A percentile compares a stretch with the other conserved stretches of the same genome.
Conservation (phyloP, 64 coral and sea anemone genomes). For the Exaiptasia diaphana region DNA sequence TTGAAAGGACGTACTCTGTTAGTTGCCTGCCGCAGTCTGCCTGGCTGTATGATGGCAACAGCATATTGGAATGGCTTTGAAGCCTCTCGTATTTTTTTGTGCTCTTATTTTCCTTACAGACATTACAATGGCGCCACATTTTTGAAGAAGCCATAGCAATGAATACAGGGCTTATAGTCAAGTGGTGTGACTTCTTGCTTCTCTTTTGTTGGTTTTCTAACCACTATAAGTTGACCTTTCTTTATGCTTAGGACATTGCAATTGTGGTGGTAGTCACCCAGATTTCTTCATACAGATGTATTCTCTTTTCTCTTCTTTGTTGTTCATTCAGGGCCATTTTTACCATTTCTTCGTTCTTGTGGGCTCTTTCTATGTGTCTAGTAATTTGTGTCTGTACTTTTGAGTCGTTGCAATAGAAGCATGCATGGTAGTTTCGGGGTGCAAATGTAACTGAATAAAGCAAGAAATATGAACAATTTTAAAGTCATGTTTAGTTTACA, state of each 20-base stretch:
- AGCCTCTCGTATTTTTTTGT: neutral
- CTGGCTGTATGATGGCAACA: neutral
- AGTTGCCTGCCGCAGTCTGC: neutral
- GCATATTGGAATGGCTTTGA: neutral
- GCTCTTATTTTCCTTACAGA: neutral
- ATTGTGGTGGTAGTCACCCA: constrained; percentile 64
- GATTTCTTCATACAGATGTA: neutral
- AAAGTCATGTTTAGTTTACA: no score
- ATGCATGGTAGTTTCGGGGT: neutral
- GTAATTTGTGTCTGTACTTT: neutral
- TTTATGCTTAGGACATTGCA: constrained; percentile 6
- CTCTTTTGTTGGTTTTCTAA: constrained; percentile 7
- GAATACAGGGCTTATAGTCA: constrained; percentile 14
- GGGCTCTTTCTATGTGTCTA: neutral
- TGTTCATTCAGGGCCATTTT: neutral
- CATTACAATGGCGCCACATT: constrained; percentile 40
- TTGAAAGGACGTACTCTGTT: neutral
- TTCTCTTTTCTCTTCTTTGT: neutral
- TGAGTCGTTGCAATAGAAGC: constrained; percentile 4
- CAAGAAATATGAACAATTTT: no score
- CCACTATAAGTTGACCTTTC: constrained; percentile 42
- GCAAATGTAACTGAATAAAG: no score
- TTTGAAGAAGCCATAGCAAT: constrained; percentile 34
- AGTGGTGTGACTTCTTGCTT: neutral
- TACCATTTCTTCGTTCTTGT: constrained; percentile 31